Base-by-base conservation (phyloP, 2,888 invertebrate species). In the Drosophila vallismaia region DNA sequence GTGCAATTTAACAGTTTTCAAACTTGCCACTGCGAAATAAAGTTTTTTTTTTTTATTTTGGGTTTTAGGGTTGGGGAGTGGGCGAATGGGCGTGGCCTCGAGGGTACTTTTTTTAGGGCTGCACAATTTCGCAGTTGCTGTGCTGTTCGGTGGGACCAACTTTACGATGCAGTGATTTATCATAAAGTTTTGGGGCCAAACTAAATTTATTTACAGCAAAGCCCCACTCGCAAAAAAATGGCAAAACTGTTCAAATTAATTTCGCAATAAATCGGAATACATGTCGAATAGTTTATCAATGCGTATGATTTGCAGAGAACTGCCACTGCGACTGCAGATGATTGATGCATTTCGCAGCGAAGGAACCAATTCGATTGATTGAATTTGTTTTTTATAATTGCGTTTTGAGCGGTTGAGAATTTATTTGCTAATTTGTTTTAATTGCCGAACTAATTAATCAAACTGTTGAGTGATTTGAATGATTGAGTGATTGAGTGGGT, bases 151-250 rank as follows among this genome's bases (percentile, higher is more conserved):
- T 46, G 31, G 48, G 56, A 44, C 74, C 50, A 57, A 53, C 62
- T 74, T 74, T 67, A 54, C 66, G 67, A 55, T 77, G 70, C 75
- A 75, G 59, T 71, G 68, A 77, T 79, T 79, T 76, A 71, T 71
- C 58, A 76, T 69, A 76, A 77, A 66, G 52, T 76, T 75, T 51
- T 73, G 46, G 59, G 63, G 46, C 42, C 56, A 73, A 67, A 64
- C 66, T 51, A 63, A 66, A 71, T 69, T 71, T 60, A 67, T 62
- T 64, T 42, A 62, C 51, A 49, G 44, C 50, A 28, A 64, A 14
- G 56, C 14, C 29, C 28, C 19, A 19, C 4, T 6, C 28, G 28
- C 28, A 28, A 4, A n/a, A 52, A 66, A 58, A 58, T 28, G 40
- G 6, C 44, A 38, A 59, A 45, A 63, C 29, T n/a, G 14, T 46